phyloP scores from a whole-genome alignment of 2,888 invertebrate species.

The Dendrolimus houi region DNA sequence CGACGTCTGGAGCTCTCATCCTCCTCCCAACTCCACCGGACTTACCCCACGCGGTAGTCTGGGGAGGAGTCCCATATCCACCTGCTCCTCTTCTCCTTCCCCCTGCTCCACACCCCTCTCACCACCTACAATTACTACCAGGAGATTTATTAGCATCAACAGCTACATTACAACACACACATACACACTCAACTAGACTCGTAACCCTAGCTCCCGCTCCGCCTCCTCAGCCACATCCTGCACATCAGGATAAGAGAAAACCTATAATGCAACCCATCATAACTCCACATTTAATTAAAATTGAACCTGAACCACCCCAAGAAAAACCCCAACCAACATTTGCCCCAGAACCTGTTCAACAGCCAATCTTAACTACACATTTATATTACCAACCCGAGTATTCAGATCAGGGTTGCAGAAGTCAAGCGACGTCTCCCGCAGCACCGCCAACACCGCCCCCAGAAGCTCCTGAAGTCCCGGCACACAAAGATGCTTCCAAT shows the following conservation, averaged over 20 bases:
- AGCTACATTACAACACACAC: conserved; percentile 80
- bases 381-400: conserved; percentile 75
- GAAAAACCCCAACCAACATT: conserved; percentile 59
- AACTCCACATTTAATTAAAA: conserved; percentile 79
- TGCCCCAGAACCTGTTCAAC: conserved; percentile 65
- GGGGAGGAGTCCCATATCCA: conserved; percentile 80
- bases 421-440: conserved; percentile 77
- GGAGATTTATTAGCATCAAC: conserved; percentile 80
- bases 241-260: conserved; percentile 55
- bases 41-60: conserved; percentile 83
- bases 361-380: conserved; percentile 72
- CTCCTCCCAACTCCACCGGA: conserved; percentile 85
- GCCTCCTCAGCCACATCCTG: conserved; percentile 48
- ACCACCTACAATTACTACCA: conserved; percentile 81
- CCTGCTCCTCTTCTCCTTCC: conserved; percentile 58
- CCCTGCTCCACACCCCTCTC: conserved; percentile 74
- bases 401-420: conserved; percentile 67
- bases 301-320: conserved; percentile 79
- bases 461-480: conserved; percentile 76
- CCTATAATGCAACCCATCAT: conserved; percentile 66
- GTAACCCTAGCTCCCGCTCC: conserved; percentile 80
- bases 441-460: conserved; percentile 72
- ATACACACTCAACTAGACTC: conserved; percentile 80
- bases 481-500: conserved; percentile 87
- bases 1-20: conserved; percentile 88